Evolutionary conservation across 1,140 invertebrate genomes (phyloP), one percentile per base, ranked within the genome.

Genomic region (Leptinotarsa texana): DNA sequence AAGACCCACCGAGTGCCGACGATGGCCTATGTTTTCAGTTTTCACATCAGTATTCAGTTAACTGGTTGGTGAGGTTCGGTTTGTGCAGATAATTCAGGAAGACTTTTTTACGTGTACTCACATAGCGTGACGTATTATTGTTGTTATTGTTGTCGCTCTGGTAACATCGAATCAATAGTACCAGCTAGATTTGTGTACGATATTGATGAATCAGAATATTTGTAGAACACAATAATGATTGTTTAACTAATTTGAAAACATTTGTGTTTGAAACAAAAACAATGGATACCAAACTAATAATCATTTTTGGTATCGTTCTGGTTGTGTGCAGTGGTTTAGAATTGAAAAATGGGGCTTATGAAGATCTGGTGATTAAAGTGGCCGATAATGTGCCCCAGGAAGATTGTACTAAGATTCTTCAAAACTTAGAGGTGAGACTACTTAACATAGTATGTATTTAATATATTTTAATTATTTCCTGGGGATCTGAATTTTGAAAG

Each of bases 401-500:
- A 27, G 81, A 84, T 73, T 86, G 85, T 79, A 80, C 78, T 62
- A 82, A 75, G 24, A 79, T 86, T 72, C 74, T 86, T 57, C 76
- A 77, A 33, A 85, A 85, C 76, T 76, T 86, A 47, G 83, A 85
- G 84, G 85, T 86, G 80, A 82, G 82, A 57, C n/a, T 57, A 5
- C 6, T 57, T 5, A 42, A 42, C 4, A 42, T 11, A 42, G 2
- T 42, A 42, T 33, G 33, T 33, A 33, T 33, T 33, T 33, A 4
- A 27, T 1, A 6, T 33, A 11, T 2, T 42, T 42, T 11, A 42
- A 42, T 11, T 0, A 11, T 42, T 42, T 42, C 33, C 33, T 42
- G 2, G 33, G 33, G 33, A 42, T 42, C 33, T 0, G 27, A 33
- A 8, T 33, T 33, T 6, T 33, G 27, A 1, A 33, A 33, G 4